Percentiles rank a stretch among this genome's conserved stretches.
phyloP scores from a whole-genome alignment of 2,888 invertebrate genomes.

The Drosophila neonasuta region DNA sequence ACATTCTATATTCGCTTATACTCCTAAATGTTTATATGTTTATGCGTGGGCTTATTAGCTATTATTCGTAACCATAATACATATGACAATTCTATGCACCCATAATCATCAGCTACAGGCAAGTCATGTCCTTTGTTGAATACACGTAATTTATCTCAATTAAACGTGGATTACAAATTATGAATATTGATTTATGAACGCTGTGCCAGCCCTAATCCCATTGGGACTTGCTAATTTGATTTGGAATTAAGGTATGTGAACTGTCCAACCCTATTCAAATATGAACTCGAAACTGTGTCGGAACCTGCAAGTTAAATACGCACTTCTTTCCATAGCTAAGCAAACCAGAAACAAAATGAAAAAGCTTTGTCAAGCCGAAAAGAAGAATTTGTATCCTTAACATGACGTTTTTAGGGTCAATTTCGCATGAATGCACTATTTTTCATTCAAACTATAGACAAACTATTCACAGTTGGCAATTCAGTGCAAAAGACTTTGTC shows the following conservation, averaged over 20 bases:
- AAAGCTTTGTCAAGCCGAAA: neutral
- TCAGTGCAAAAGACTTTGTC: conserved; percentile 21
- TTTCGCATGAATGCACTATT: conserved; percentile 55
- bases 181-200: conserved; percentile 64
- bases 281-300: conserved; percentile 8
- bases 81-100: neutral
- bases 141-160: conserved; percentile 61
- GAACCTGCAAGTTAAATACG: conserved; percentile 17
- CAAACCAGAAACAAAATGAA: conserved; percentile 9
- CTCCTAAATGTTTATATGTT: neutral
- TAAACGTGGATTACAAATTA: conserved; percentile 62
- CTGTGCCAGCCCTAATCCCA: conserved; percentile 1
- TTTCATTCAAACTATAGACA: conserved; percentile 58
- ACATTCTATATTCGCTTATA: neutral
- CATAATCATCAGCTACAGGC: neutral
- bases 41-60: conserved; percentile 12
- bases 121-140: conserved; percentile 7
- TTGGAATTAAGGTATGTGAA: conserved; percentile 35
- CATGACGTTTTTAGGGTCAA: conserved; percentile 12
- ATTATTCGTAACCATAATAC: conserved; percentile 30
- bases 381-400: neutral
- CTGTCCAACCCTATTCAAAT: conserved; percentile 24
- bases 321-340: conserved; percentile 6
- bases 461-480: conserved; percentile 56
- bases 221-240: conserved; percentile 36